Conservation (phyloP, 2,888 invertebrate species). For the Athalia rosae region DNA sequence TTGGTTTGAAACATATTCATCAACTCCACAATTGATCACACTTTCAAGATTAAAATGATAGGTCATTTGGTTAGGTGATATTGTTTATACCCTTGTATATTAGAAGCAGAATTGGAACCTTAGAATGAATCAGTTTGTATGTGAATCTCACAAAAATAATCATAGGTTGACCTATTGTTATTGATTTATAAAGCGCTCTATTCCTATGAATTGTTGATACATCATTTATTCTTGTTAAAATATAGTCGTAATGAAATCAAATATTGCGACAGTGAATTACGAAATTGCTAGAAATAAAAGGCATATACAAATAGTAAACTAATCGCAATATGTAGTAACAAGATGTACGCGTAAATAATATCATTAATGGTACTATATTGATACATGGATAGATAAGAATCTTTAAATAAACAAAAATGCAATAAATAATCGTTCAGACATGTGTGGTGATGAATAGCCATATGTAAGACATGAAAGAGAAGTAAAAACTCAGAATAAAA, state of each 20-base stretch:
- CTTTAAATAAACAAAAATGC: conserved; percentile 14
- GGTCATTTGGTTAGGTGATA: not conserved
- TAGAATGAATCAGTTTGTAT: not conserved
- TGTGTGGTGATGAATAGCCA: too few relatives aligned
- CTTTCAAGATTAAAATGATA: not conserved
- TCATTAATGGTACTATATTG: conserved; percentile 24
- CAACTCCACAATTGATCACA: conserved; percentile 1
- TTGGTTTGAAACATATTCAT: conserved; percentile 8
- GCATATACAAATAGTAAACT: not conserved
- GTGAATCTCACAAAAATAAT: not conserved
- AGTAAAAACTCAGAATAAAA: too few relatives aligned
- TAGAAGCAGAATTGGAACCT: too few relatives aligned
- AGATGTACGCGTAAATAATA: conserved; percentile 16
- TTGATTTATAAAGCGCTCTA: not conserved
- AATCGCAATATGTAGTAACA: not conserved
- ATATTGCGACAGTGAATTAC: not conserved
- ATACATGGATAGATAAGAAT: conserved; percentile 1
- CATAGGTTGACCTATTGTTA: not conserved
- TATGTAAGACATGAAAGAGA: too few relatives aligned
- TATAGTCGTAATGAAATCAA: conserved; percentile 2
- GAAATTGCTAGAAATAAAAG: not conserved
- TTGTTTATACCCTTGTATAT: not conserved
- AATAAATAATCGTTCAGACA: conserved; percentile 13
- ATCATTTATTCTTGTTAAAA: not conserved
- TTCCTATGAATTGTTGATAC: not conserved